These are phyloP conservation scores for Drosophila rellima DNA, from an alignment of 2,888 invertebrate genomes.

Conservation along the genomic window DNA sequence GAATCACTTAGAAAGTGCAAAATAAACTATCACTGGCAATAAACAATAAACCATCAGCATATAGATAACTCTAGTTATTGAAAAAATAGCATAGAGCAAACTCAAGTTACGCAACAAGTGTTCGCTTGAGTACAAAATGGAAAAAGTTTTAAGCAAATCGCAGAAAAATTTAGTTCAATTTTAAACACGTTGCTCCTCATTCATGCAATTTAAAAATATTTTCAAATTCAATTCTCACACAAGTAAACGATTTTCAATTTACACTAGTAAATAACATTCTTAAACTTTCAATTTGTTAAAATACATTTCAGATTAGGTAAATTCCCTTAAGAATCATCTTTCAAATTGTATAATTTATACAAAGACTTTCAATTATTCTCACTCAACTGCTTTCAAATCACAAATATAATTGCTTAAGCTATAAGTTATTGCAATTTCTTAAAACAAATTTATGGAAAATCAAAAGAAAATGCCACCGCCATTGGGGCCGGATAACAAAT, in stretches of 20 bases:
- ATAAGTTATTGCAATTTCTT: conserved; percentile 5
- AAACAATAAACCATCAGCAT: conserved; percentile 9
- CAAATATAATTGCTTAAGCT: conserved; percentile 2
- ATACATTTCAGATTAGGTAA: neutral
- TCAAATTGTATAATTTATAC: neutral
- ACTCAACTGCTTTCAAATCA: neutral
- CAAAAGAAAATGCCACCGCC: conserved; percentile 19
- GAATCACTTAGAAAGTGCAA: conserved; percentile 2
- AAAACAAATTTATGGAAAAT: conserved; percentile 12
- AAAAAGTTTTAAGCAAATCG: neutral
- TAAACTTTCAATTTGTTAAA: neutral
- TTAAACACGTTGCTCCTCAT: neutral
- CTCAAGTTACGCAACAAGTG: conserved; percentile 14
- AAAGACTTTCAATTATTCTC: neutral
- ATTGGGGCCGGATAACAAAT: conserved; percentile 27
- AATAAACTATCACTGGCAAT: conserved; percentile 10
- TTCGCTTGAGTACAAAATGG: neutral
- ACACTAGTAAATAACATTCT: neutral
- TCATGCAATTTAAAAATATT: neutral
- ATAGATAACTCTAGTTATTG: conserved; percentile 9
- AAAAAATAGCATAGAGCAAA: neutral
- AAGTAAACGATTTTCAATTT: no score
- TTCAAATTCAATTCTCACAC: neutral
- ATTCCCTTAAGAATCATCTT: neutral
- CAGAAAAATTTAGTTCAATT: neutral